Conservation (phyloP, 2,797 vertebrate species). For the Lepidocolaptes lacrymiger region DNA sequence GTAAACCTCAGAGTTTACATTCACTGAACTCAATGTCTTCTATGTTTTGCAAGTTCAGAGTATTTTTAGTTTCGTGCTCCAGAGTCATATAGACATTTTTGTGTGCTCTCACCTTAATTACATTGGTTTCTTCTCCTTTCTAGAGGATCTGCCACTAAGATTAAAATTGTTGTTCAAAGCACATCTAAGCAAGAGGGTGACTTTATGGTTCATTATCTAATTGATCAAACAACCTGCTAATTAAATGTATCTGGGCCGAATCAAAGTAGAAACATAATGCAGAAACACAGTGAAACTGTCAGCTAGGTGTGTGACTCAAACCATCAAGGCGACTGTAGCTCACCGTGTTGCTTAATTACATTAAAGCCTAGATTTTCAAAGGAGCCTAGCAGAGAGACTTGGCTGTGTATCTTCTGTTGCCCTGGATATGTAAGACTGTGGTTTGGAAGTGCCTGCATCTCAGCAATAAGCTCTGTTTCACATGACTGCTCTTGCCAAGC, state of each 20-base stretch:
- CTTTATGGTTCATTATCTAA: constrained; percentile 73
- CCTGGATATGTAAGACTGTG: background rate
- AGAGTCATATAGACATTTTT: background rate
- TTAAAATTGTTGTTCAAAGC: constrained; percentile 68
- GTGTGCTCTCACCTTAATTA: constrained; percentile 53
- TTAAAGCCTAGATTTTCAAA: background rate
- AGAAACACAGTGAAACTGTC: constrained; percentile 52
- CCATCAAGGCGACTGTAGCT: background rate
- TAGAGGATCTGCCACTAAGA: background rate
- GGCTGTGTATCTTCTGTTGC: rapidly evolving
- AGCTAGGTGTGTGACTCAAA: background rate
- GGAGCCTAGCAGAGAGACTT: background rate
- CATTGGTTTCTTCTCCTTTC: background rate
- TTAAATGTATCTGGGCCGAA: constrained; percentile 76
- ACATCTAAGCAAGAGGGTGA: constrained; percentile 71
- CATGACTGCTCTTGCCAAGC: background rate
- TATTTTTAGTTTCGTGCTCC: background rate
- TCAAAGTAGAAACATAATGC: constrained; percentile 62
- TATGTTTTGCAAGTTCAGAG: background rate
- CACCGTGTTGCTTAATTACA: constrained; percentile 31
- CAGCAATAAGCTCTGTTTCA: background rate
- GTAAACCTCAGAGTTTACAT: background rate
- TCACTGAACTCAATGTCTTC: background rate
- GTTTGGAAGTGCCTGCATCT: background rate
- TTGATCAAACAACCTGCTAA: constrained; percentile 75